These are phyloP conservation scores for Eutolmus rufibarbis DNA, from an alignment of 2,888 invertebrate genomes.

Conservation along the genomic window DNA sequence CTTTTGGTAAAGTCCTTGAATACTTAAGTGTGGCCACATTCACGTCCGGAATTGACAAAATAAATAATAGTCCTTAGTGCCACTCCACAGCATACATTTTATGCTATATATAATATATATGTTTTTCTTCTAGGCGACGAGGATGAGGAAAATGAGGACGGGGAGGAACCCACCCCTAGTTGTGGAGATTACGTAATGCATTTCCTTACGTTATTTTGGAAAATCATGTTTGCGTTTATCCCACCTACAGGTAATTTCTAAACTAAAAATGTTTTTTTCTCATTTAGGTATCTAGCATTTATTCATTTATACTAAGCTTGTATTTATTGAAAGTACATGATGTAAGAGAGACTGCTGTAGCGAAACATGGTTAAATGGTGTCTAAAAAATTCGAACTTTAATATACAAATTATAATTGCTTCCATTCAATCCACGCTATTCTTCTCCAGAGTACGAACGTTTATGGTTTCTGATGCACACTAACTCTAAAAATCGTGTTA, in stretches of 20 bases:
- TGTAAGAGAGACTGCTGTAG: background rate
- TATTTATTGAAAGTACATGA: too few relatives aligned
- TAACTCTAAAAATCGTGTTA: too few relatives aligned
- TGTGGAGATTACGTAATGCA: slow-evolving; percentile 95
- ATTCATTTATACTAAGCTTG: background rate
- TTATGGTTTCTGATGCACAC: too few relatives aligned
- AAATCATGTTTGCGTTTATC: slow-evolving; percentile 95
- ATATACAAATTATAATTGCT: background rate
- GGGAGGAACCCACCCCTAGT: slow-evolving; percentile 73
- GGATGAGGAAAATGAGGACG: slow-evolving; percentile 68
- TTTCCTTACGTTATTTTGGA: slow-evolving; percentile 97
- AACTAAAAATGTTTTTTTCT: background rate
- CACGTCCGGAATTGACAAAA: background rate
- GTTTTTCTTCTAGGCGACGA: slow-evolving; percentile 61
- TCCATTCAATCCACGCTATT: too few relatives aligned
- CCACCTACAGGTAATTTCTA: slow-evolving; percentile 89
- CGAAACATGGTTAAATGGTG: background rate
- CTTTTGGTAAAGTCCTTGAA: background rate
- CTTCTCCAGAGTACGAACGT: too few relatives aligned
- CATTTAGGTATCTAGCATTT: too few relatives aligned
- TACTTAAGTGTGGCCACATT: background rate
- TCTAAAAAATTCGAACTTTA: background rate
- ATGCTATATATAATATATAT: background rate
- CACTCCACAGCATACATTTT: background rate
- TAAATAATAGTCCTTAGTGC: background rate